Conservation (phyloP, 2,888 invertebrate species). For the Euplexia lucipara region DNA sequence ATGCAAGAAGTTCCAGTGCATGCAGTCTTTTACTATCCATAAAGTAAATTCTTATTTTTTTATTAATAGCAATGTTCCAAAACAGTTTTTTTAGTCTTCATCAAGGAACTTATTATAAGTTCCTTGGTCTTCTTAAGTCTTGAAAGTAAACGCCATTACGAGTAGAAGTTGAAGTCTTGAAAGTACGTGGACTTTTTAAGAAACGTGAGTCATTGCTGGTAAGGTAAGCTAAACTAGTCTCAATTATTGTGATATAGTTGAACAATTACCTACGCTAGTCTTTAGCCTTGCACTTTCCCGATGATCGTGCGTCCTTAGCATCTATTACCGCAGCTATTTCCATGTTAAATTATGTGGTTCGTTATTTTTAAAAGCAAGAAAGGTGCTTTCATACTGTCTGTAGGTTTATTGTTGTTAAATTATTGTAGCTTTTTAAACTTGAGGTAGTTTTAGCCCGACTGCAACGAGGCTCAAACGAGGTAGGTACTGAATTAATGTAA, state of each 20-base stretch:
- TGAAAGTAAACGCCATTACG: too few species aligned
- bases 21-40: conserved; percentile 7
- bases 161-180: too few species aligned
- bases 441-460: too few species aligned
- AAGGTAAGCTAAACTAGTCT: conserved; percentile 16
- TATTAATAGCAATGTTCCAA: background rate
- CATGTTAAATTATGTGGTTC: conserved; percentile 51
- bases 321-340: conserved; percentile 58
- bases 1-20: conserved; percentile 22
- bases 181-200: background rate
- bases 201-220: conserved; percentile 5
- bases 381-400: conserved; percentile 27
- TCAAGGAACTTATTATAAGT: too few species aligned
- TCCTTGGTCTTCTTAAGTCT: too few species aligned
- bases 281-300: conserved; percentile 69
- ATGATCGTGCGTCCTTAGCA: conserved; percentile 57
- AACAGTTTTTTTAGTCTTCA: too few species aligned
- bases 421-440: too few species aligned
- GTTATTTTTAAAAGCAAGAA: conserved; percentile 41
- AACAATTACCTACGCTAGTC: conserved; percentile 26
- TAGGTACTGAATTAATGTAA: too few species aligned
- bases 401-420: too few species aligned
- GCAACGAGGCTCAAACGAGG: too few species aligned
- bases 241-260: conserved; percentile 14
- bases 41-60: background rate